Percentiles rank a stretch among this genome's conserved stretches.
Conservation (phyloP, 2,797 vertebrate genomes). For the Dipus sagitta region DNA sequence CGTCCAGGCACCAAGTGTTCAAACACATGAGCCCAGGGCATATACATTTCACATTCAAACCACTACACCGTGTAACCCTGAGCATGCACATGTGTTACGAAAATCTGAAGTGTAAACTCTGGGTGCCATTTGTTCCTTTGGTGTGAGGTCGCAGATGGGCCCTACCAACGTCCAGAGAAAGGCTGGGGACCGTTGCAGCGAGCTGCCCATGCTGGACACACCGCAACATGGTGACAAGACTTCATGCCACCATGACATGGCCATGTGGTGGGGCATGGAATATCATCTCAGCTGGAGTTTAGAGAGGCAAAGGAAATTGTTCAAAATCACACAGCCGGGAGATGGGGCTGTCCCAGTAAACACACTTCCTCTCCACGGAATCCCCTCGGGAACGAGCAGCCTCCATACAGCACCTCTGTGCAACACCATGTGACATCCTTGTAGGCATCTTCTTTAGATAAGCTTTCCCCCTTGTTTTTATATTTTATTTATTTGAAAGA, state of each 20-base stretch:
- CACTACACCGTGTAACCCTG: too few species aligned
- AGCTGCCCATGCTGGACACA: background rate
- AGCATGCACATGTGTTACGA: too few species aligned
- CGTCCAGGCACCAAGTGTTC: too few species aligned
- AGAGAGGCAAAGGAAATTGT: background rate
- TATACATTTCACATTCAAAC: too few species aligned
- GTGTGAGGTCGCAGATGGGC: too few species aligned
- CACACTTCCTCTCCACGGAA: background rate
- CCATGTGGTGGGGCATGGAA: background rate
- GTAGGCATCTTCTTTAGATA: background rate
- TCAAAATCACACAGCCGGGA: background rate
- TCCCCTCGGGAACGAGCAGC: background rate
- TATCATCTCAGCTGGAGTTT: background rate
- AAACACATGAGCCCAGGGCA: too few species aligned
- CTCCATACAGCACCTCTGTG: background rate
- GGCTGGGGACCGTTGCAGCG: background rate
- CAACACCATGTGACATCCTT: background rate
- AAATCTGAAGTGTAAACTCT: too few species aligned
- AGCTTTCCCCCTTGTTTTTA: too few species aligned
- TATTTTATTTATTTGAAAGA: too few species aligned
- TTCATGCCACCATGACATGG: background rate
- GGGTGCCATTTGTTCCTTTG: too few species aligned
- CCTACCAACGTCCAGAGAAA: too few species aligned
- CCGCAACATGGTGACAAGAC: fast-evolving
- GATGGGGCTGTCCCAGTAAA: background rate